Base-by-base conservation (phyloP, 1,140 invertebrate species). In the Teleopsis dalmanni region DNA sequence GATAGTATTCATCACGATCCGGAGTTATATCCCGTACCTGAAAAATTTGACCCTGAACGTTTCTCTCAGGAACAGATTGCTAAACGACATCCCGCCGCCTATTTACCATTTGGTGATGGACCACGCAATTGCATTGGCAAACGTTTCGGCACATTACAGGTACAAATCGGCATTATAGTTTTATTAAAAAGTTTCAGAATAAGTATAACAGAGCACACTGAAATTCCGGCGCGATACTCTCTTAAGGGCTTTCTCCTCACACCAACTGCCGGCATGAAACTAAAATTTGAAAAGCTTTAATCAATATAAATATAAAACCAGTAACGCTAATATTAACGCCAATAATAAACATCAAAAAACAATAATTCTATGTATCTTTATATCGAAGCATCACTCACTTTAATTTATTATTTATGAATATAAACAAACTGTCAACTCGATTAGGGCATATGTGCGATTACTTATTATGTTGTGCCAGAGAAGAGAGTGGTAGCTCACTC, bases 1-100 rank as follows among this genome's bases (percentile, higher is more conserved):
- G 75, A 76, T 49, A 75, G 73, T 38, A 73, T 87, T 23, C 84
- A 88, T 50, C 67, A 76, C 35, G 79, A 87, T 68, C 74, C 77
- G 3, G 63, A 77, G 27, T 67, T 77, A 46, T 87, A 75, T 62
- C 76, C 81, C 2, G 66, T 87, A 50, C 85, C 85, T 4, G 75
- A 82, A 3, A 64, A 57, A 8, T 88, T 84, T 52, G 75, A 83
- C 61, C 85, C 85, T 0, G 78, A 82, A 19, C 65, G 83, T 53
- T 87, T 87, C 59, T 58, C 70, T 0, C 68, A 75, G 3, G 78
- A 81, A 34, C 57, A 70, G 19, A 72, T 73, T 44, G 56, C 53
- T 6, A 55, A 67, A 21, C 61, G 70, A 18, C 63, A 72, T 52
- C 73, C 73, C 0, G 74, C 65, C 48, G 63, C 71, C 2, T 82